phyloP scores from a whole-genome alignment of 2,113 vertebrate genomes.

The Triplophysa siluroides region DNA sequence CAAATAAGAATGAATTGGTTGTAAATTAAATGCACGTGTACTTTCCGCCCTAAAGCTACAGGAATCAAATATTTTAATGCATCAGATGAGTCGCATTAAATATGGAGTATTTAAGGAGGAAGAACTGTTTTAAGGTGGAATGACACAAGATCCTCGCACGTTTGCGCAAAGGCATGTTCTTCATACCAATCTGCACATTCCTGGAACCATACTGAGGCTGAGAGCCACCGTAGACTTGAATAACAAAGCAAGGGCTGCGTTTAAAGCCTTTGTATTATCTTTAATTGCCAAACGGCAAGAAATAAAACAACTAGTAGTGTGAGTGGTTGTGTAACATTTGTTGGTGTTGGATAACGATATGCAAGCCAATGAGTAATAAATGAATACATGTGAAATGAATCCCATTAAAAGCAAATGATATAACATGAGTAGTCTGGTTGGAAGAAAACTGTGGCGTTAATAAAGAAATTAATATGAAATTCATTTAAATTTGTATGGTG shows the following conservation, averaged over 20 bases:
- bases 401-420: not conserved
- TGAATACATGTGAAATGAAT: not conserved
- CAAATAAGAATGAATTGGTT: not conserved
- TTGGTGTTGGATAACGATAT: not conserved
- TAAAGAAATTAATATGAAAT: not conserved
- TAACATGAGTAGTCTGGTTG: not conserved
- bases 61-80: not conserved
- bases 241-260: not conserved
- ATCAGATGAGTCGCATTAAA: not conserved
- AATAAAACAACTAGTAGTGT: not conserved
- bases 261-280: not conserved
- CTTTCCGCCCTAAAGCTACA: not conserved
- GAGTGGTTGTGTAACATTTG: not conserved
- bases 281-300: not conserved
- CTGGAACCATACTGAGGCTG: not conserved
- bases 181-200: constrained; percentile 26
- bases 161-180: constrained; percentile 32
- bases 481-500: too few species aligned
- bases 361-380: not conserved
- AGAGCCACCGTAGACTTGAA: constrained; percentile 29
- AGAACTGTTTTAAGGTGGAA: not conserved
- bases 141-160: constrained; percentile 19
- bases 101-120: not conserved
- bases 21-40: not conserved
- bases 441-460: not conserved